These are phyloP conservation scores for Forbesichthys agassizii DNA, from an alignment of 2,113 vertebrate genomes.

Conservation along the genomic window DNA sequence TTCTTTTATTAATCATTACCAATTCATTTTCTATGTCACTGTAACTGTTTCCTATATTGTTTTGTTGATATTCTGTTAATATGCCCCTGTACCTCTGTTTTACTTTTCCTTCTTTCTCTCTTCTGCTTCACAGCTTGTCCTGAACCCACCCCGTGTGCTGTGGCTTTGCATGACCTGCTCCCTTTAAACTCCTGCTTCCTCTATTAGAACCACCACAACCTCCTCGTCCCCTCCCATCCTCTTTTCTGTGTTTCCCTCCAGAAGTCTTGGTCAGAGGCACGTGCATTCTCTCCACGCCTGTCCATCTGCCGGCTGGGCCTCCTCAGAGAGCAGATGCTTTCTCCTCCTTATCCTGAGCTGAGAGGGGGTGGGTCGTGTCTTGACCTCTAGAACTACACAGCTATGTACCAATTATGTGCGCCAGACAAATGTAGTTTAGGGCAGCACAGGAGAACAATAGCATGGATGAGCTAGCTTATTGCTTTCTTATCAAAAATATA, in stretches of 20 bases:
- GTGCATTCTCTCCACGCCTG: constrained; percentile 28
- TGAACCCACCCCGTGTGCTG: not conserved
- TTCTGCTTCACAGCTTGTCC: not conserved
- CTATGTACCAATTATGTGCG: too few species aligned
- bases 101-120: constrained; percentile 4
- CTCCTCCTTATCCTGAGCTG: constrained; percentile 23
- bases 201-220: constrained; percentile 34
- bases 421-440: too few species aligned
- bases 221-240: constrained; percentile 39
- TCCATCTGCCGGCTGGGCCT: constrained; percentile 67
- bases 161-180: constrained; percentile 15
- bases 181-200: constrained; percentile 36
- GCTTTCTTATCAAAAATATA: too few species aligned
- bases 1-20: too few species aligned
- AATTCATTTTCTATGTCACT: too few species aligned
- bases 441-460: constrained; percentile 2
- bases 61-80: constrained; percentile 2
- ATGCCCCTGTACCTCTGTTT: constrained; percentile 7
- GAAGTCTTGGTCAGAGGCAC: constrained; percentile 51
- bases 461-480: constrained; percentile 14
- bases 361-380: not conserved
- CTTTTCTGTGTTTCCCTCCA: constrained; percentile 67
- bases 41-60: not conserved
- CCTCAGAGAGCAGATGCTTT: constrained; percentile 56
- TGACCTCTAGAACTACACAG: too few species aligned